These are phyloP conservation scores for Laspeyria flexula DNA, from an alignment of 2,888 invertebrate genomes.

Conservation along the genomic window DNA sequence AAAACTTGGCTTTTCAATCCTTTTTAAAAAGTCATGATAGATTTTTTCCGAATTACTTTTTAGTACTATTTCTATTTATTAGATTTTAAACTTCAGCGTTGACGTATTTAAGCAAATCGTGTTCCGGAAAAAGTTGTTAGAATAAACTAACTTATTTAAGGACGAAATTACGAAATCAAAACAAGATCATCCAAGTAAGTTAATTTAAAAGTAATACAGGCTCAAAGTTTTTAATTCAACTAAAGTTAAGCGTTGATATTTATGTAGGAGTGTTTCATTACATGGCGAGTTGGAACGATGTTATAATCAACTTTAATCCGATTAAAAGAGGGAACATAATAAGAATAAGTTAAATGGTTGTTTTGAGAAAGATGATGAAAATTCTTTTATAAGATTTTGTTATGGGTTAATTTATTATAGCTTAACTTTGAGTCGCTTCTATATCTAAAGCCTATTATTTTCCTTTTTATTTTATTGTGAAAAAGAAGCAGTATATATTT, in stretches of 20 bases:
- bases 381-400: neutral
- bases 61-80: no score
- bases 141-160: neutral
- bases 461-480: no score
- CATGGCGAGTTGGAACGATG: neutral
- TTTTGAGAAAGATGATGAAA: neutral
- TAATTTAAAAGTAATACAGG: slow-evolving; percentile 5
- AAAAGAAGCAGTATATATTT: no score
- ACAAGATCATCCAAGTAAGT: neutral
- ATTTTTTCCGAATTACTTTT: no score
- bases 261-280: neutral
- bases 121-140: no score
- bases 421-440: neutral
- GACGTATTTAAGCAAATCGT: no score
- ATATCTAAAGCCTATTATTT: no score
- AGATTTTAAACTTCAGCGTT: no score
- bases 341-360: neutral
- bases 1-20: no score
- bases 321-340: neutral
- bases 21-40: no score
- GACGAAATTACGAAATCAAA: neutral
- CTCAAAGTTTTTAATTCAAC: neutral
- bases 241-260: slow-evolving; percentile 1
- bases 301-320: neutral
- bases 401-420: neutral